Conservation (phyloP, 2,888 invertebrate genomes). For the Epiblema foenella region DNA sequence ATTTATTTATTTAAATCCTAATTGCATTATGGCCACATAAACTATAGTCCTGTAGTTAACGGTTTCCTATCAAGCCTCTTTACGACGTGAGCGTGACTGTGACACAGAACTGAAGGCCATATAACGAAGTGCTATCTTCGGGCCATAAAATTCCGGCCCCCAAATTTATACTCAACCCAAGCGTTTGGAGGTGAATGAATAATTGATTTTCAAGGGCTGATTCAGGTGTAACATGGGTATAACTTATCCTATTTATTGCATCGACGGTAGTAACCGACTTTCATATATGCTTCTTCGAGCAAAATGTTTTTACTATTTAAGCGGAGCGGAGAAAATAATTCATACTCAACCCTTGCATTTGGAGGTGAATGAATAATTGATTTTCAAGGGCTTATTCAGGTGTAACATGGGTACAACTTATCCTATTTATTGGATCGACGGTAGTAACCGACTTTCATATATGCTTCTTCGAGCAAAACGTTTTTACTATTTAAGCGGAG, state of each 20-base stretch:
- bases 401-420: too few relatives aligned
- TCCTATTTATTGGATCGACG: neutral
- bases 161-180: slow-evolving; percentile 15
- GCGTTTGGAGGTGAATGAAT: slow-evolving; percentile 11
- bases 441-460: neutral
- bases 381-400: neutral
- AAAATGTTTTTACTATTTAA: too few relatives aligned
- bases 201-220: slow-evolving; percentile 8
- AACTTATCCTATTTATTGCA: neutral
- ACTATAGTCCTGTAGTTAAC: slow-evolving; percentile 12
- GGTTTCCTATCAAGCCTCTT: slow-evolving; percentile 6
- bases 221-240: neutral
- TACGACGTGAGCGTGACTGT: slow-evolving; percentile 30
- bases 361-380: slow-evolving; percentile 23
- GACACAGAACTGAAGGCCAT: slow-evolving; percentile 26
- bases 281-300: neutral
- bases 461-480: too few relatives aligned
- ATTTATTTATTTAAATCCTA: too few relatives aligned
- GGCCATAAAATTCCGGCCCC: slow-evolving; percentile 18
- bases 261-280: neutral
- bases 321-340: too few relatives aligned
- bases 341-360: neutral
- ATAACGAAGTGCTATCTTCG: slow-evolving; percentile 25
- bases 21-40: neutral
- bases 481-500: too few relatives aligned